Conservation (phyloP, 2,888 invertebrate genomes). For the Patella pellucida region DNA sequence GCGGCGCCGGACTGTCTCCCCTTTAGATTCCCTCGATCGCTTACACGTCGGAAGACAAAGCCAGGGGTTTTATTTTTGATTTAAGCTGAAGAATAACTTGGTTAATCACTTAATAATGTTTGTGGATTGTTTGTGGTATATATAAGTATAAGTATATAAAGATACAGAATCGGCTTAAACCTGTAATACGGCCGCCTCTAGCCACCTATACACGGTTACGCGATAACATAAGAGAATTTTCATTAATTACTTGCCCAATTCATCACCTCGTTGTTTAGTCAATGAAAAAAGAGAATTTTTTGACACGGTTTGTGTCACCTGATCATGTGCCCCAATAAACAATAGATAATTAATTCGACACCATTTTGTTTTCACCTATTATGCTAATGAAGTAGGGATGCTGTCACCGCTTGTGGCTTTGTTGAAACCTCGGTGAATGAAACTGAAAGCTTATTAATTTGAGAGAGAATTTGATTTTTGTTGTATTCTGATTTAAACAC, state of each 20-base stretch:
- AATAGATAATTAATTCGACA: conserved; percentile 2
- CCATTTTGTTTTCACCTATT: background rate
- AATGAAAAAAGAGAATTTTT: background rate
- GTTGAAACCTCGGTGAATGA: too few species aligned
- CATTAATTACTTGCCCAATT: background rate
- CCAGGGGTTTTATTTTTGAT: background rate
- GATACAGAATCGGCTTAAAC: too few species aligned
- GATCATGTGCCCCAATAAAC: background rate
- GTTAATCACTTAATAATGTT: conserved; percentile 5
- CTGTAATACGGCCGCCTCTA: background rate
- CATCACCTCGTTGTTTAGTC: background rate
- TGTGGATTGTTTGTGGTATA: conserved; percentile 1
- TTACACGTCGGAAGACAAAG: background rate
- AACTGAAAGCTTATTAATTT: too few species aligned
- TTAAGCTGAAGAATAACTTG: background rate
- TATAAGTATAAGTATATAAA: background rate
- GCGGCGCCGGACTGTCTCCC: conserved; percentile 3
- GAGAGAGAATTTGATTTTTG: too few species aligned
- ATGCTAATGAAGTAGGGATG: too few species aligned
- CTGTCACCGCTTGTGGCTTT: too few species aligned
- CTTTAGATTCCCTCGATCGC: background rate
- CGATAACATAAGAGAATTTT: background rate
- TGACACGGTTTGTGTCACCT: conserved; percentile 5
- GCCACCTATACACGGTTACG: background rate
- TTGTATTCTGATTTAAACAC: too few species aligned